Base-by-base conservation (phyloP, 1,140 invertebrate species). In the Aleiodes sp. region DNA sequence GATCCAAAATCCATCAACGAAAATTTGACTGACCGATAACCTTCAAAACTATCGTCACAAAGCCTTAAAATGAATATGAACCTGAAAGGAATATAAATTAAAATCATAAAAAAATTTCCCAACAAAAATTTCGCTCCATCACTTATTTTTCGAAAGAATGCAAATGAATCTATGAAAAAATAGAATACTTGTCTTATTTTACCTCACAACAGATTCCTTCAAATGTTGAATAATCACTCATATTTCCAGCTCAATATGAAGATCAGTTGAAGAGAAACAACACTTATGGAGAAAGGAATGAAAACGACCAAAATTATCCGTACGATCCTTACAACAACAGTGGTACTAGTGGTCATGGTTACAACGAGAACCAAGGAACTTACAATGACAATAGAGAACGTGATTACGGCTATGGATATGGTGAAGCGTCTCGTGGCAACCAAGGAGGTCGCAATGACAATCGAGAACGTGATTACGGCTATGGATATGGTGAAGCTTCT, bases 241-340 rank as follows among this genome's bases (percentile, higher is more conserved):
- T 39, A 37, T 37, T 59, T 66, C 26, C 19, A 66, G 46, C 6
- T 10, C 31, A 24, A 35, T 26, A 33, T 24, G 65, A 66, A 6
- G 65, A 67, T 60, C 14, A 37, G 8, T 16, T 60, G 19, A 59
- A 56, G 37, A 37, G 61, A 19, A 63, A 65, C 52, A 16, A 16
- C 26, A 9, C 29, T 10, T 65, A 65, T 21, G 41, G 12, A 31
- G 39, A 21, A 19, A 4, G 10, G 12, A n/a, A 10, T 0, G 26
- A 57, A 4, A 1, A 14, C 26, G 26, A 57, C 14, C 24, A 28
- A 41, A 76, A 66, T 19, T 33, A 19, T 37, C 68, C 60, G 1
- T 74, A 76, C 14, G 73, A 78, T 8, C 60, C 71, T n/a, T 70
- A 73, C 31, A 61, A 37, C n/a, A 28, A 26, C 31, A 28, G 31